These are phyloP conservation scores for Lepisosteus osseus DNA, from an alignment of 2,113 vertebrate genomes.

Conservation along the genomic window DNA sequence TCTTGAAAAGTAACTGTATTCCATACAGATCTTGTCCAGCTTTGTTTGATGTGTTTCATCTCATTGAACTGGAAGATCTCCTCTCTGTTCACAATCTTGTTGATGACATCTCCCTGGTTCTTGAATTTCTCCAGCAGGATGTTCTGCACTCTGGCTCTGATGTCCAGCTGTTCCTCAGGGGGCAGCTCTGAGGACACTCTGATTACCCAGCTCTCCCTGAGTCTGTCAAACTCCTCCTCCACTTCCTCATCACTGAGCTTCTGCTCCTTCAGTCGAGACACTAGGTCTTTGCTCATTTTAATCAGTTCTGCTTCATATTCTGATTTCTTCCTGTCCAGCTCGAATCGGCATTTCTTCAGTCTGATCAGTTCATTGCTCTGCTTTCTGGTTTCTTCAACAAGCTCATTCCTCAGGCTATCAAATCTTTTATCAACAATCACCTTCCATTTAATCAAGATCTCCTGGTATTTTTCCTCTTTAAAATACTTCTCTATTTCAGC, in stretches of 20 bases:
- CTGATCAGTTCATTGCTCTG: slow-evolving; percentile 33
- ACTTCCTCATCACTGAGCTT: slow-evolving; percentile 28
- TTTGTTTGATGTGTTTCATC: fast-evolving
- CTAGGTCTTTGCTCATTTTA: slow-evolving; percentile 26
- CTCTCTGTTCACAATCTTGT: not conserved
- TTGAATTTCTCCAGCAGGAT: slow-evolving; percentile 36
- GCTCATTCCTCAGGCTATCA: slow-evolving; percentile 24
- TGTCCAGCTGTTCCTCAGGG: slow-evolving; percentile 1
- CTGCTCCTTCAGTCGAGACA: slow-evolving; percentile 26
- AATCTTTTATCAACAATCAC: slow-evolving; percentile 23
- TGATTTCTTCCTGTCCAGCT: slow-evolving; percentile 31
- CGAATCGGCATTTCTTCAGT: slow-evolving; percentile 24
- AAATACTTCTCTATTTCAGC: slow-evolving; percentile 43
- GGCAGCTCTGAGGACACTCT: slow-evolving; percentile 4
- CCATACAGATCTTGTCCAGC: fast-evolving
- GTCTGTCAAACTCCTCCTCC: slow-evolving; percentile 23
- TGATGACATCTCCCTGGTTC: not conserved
- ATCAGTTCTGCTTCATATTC: slow-evolving; percentile 34
- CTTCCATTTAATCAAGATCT: slow-evolving; percentile 54
- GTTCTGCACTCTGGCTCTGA: slow-evolving; percentile 28
- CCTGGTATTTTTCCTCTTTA: slow-evolving; percentile 34
- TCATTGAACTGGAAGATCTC: not conserved
- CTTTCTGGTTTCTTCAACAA: slow-evolving; percentile 29
- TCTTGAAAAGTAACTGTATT: fast-evolving
- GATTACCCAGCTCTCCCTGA: slow-evolving; percentile 31